Percentiles rank a stretch among this genome's conserved stretches.
Evolutionary conservation across 2,797 vertebrate species (phyloP).

Genomic region (Menidia menidia): DNA sequence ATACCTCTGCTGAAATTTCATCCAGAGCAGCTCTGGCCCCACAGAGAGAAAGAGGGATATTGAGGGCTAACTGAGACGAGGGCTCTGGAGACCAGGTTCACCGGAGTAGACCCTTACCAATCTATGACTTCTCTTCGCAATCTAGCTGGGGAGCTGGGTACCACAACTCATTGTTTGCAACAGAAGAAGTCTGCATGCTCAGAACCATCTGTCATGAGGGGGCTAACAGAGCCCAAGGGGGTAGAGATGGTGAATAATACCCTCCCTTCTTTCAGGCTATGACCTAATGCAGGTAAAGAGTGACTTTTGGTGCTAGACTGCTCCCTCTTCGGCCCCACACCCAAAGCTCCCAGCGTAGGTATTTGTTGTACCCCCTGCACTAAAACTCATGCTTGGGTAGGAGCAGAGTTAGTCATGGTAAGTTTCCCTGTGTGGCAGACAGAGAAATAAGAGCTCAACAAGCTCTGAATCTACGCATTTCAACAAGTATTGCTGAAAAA

Average conservation of each 20-base stretch:
- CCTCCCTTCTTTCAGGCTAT: slow-evolving; percentile 49
- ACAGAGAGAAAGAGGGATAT: slow-evolving; percentile 76
- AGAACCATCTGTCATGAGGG: slow-evolving; percentile 42
- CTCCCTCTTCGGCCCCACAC: slow-evolving; percentile 47
- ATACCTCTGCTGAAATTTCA: slow-evolving; percentile 84
- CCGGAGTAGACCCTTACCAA: slow-evolving; percentile 75
- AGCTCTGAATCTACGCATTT: slow-evolving; percentile 16
- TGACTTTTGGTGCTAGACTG: slow-evolving; percentile 31
- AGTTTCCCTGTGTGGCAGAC: slow-evolving; percentile 60
- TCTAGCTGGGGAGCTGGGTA: slow-evolving; percentile 14
- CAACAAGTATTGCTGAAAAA: slow-evolving; percentile 28
- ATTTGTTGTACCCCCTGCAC: slow-evolving; percentile 71
- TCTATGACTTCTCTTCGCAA: slow-evolving; percentile 33
- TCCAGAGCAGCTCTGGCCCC: slow-evolving; percentile 74
- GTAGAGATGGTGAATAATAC: slow-evolving; percentile 42
- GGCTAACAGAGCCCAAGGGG: slow-evolving; percentile 21
- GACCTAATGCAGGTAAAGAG: slow-evolving; percentile 69
- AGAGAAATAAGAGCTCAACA: slow-evolving; percentile 51
- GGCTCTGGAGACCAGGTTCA: slow-evolving; percentile 69
- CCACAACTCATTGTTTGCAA: slow-evolving; percentile 49
- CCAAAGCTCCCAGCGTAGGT: slow-evolving; percentile 46
- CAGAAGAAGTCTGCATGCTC: slow-evolving; percentile 51
- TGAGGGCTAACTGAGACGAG: slow-evolving; percentile 66
- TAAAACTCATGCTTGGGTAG: slow-evolving; percentile 48
- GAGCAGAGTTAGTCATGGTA: slow-evolving; percentile 54